Conservation (phyloP, 1,140 invertebrate genomes). For the Anadara kagoshimensis region DNA sequence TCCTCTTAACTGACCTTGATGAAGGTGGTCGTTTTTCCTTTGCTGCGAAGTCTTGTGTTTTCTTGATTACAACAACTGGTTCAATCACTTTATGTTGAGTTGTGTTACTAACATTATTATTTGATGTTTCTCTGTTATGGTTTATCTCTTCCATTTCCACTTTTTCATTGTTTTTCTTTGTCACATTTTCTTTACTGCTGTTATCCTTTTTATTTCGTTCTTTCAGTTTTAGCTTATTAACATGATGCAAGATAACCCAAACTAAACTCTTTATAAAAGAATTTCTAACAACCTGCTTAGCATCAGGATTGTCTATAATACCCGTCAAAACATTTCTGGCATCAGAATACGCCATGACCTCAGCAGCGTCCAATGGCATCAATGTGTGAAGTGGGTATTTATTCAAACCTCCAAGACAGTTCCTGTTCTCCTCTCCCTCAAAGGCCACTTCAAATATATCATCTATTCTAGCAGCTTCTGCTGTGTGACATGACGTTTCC, state of each 20-base stretch:
- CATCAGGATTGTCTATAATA: conserved; percentile 74
- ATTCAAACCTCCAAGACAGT: conserved; percentile 53
- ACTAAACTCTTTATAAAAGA: conserved; percentile 73
- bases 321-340: conserved; percentile 75
- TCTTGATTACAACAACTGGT: conserved; percentile 10
- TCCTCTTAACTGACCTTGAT: conserved; percentile 43
- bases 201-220: conserved; percentile 40
- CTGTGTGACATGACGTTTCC: conserved; percentile 77
- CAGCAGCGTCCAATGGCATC: conserved; percentile 63
- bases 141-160: conserved; percentile 26
- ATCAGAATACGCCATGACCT: conserved; percentile 74
- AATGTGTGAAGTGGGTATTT: conserved; percentile 68
- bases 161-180: conserved; percentile 14
- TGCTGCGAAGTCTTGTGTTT: conserved; percentile 4
- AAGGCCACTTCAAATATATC: conserved; percentile 74
- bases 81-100: conserved; percentile 15
- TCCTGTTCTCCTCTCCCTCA: conserved; percentile 45
- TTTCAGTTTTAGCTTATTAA: conserved; percentile 61
- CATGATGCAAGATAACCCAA: conserved; percentile 74
- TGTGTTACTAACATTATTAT: conserved; percentile 10
- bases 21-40: conserved; percentile 43
- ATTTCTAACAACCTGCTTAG: conserved; percentile 66
- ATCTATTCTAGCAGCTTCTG: conserved; percentile 75
- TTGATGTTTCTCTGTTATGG: conserved; percentile 33
- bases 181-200: background rate